Evolutionary conservation across 2,113 vertebrate species (phyloP).

Genomic region (Bos taurus): DNA sequence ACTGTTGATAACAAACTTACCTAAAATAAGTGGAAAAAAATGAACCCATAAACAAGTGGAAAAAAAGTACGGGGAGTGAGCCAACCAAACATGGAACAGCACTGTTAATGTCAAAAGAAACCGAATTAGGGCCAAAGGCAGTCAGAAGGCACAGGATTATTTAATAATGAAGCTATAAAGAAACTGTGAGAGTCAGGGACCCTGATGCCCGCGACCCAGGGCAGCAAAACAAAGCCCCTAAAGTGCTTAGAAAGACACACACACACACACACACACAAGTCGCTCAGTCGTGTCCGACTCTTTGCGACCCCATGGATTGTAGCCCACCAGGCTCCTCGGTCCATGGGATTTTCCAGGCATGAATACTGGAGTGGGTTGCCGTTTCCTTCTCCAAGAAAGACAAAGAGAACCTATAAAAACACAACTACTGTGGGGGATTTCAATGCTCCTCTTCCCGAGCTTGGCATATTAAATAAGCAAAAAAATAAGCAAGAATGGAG

Average conservation of each 20-base stretch:
- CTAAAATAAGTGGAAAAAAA: neutral
- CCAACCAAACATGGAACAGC: neutral
- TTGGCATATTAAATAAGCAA: neutral
- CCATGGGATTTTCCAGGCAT: no score
- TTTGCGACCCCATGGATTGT: no score
- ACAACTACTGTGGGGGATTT: neutral
- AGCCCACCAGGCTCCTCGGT: no score
- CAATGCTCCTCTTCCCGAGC: neutral
- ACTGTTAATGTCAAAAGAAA: neutral
- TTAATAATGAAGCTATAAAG: neutral
- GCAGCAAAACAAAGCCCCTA: neutral
- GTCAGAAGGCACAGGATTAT: neutral
- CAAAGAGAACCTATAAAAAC: neutral
- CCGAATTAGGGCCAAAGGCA: neutral
- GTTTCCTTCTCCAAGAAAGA: neutral
- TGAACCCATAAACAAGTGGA: neutral
- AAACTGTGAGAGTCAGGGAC: neutral
- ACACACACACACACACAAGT: no score
- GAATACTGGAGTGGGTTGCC: no score
- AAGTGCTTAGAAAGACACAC: neutral
- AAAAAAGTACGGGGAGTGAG: neutral
- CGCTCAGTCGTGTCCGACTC: no score
- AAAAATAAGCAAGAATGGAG: neutral
- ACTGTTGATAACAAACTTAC: neutral
- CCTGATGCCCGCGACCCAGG: neutral